These are phyloP conservation scores for Tiphia femorata DNA, from an alignment of 2,888 invertebrate genomes.

Conservation along the genomic window DNA sequence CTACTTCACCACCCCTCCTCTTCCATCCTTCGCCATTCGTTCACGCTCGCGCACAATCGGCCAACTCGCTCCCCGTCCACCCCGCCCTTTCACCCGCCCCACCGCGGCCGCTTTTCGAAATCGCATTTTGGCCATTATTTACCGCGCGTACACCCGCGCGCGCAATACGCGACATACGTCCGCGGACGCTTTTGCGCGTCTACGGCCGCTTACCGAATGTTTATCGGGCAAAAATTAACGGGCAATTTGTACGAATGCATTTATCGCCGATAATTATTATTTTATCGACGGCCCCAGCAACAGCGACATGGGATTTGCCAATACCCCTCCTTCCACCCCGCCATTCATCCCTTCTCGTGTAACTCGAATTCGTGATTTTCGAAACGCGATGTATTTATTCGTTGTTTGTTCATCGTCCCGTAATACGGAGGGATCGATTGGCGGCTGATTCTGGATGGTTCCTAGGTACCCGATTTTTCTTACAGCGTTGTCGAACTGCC, in stretches of 20 bases:
- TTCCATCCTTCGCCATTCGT: not conserved
- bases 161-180: slow-evolving; percentile 42
- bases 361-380: too few species aligned
- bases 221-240: slow-evolving; percentile 67
- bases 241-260: slow-evolving; percentile 58
- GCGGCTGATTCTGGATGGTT: too few species aligned
- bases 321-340: too few species aligned
- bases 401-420: too few species aligned
- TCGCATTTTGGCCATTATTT: slow-evolving; percentile 55
- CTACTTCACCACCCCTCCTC: slow-evolving; percentile 14
- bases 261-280: slow-evolving; percentile 62
- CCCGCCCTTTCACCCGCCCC: not conserved
- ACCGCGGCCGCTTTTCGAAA: slow-evolving; percentile 37
- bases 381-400: too few species aligned
- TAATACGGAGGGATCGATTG: too few species aligned
- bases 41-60: not conserved
- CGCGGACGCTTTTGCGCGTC: slow-evolving; percentile 44
- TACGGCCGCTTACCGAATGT: slow-evolving; percentile 58
- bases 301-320: slow-evolving; percentile 31
- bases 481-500: too few species aligned
- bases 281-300: slow-evolving; percentile 56
- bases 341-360: too few species aligned
- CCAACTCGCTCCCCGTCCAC: not conserved
- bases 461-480: too few species aligned
- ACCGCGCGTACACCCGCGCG: slow-evolving; percentile 50